Evolutionary conservation across 2,888 invertebrate species (phyloP).

Genomic region (Chloroclysta siterata): DNA sequence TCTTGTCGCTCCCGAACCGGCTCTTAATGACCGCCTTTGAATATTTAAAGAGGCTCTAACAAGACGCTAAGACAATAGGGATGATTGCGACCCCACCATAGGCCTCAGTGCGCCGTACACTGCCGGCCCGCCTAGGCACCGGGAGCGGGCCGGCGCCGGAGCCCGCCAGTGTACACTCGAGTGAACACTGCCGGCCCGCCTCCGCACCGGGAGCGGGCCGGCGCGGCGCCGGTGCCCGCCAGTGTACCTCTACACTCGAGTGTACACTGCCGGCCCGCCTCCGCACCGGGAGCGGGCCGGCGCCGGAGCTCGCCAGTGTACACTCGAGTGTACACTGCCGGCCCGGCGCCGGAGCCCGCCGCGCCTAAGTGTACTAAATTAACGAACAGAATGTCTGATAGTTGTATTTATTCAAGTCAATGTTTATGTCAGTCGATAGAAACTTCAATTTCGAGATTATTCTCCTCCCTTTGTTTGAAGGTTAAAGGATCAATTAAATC

Average conservation of each 20-base stretch:
- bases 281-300: not conserved
- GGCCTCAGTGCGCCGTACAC: constrained; percentile 2
- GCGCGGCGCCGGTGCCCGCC: too few relatives aligned
- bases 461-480: constrained; percentile 2
- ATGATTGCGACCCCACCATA: constrained; percentile 21
- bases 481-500: constrained; percentile 7
- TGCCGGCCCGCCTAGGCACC: not conserved
- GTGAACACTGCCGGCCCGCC: not conserved
- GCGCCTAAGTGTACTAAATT: constrained; percentile 8
- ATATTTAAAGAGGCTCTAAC: constrained; percentile 36
- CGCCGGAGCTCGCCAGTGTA: not conserved
- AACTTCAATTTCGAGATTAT: not conserved
- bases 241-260: not conserved
- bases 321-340: not conserved
- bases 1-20: constrained; percentile 29
- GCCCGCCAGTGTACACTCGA: not conserved
- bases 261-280: constrained; percentile 1
- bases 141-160: not conserved
- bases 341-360: not conserved
- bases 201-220: not conserved
- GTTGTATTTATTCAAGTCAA: constrained; percentile 18
- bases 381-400: constrained; percentile 13
- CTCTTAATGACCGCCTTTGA: constrained; percentile 42
- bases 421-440: constrained; percentile 10
- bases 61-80: constrained; percentile 31